phyloP scores from a whole-genome alignment of 1,140 invertebrate genomes.

The Phocides pigmalion region DNA sequence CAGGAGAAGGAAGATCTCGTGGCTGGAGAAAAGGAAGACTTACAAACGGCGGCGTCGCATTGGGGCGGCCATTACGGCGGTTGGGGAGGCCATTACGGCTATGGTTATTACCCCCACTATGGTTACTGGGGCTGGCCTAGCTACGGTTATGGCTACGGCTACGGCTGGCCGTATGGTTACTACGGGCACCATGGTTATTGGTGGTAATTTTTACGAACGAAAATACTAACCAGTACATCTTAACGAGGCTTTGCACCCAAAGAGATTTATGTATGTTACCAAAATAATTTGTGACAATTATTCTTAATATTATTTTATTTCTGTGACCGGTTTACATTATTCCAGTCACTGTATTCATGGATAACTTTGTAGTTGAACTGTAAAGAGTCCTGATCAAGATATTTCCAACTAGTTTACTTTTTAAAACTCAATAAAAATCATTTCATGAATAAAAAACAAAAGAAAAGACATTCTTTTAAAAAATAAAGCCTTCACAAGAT shows the following conservation, averaged over 20 bases:
- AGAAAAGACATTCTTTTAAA: too few species aligned
- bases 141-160: slow-evolving; percentile 61
- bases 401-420: too few species aligned
- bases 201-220: slow-evolving; percentile 24
- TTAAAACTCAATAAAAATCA: too few species aligned
- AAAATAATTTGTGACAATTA: slow-evolving; percentile 11
- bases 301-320: not conserved
- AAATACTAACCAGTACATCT: not conserved
- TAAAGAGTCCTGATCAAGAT: too few species aligned
- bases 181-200: slow-evolving; percentile 50
- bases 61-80: slow-evolving; percentile 64
- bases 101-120: slow-evolving; percentile 37
- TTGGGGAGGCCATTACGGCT: slow-evolving; percentile 47
- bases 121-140: slow-evolving; percentile 38
- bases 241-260: slow-evolving; percentile 27
- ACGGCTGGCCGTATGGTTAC: slow-evolving; percentile 63
- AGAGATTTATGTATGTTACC: slow-evolving; percentile 23
- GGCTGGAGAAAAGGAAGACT: slow-evolving; percentile 61
- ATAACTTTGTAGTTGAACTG: too few species aligned
- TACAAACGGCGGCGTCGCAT: slow-evolving; percentile 71
- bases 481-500: too few species aligned
- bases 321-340: not conserved
- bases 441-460: too few species aligned
- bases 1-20: slow-evolving; percentile 45
- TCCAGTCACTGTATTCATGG: too few species aligned